These are phyloP conservation scores for Germaria angustata DNA, from an alignment of 2,888 invertebrate genomes.

Conservation along the genomic window DNA sequence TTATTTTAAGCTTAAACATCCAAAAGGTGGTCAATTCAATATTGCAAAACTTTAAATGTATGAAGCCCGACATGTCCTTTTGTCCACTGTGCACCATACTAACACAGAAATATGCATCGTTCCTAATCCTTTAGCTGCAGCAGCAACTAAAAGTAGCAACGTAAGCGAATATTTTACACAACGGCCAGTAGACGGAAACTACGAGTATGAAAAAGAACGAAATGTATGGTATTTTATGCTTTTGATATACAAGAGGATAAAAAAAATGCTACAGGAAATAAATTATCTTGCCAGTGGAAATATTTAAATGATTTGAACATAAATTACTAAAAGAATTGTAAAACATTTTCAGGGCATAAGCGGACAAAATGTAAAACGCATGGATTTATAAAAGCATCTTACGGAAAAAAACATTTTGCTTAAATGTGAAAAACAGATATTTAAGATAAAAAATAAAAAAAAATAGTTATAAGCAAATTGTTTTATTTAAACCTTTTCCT, in stretches of 20 bases:
- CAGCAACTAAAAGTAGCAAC: constrained; percentile 51
- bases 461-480: not conserved
- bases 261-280: constrained; percentile 56
- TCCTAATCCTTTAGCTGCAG: constrained; percentile 31
- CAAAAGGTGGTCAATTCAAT: too few species aligned
- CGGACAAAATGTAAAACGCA: constrained; percentile 38
- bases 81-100: not conserved
- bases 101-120: constrained; percentile 4
- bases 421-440: not conserved
- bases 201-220: constrained; percentile 15
- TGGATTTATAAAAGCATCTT: constrained; percentile 17
- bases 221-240: constrained; percentile 47
- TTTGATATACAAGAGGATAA: constrained; percentile 5
- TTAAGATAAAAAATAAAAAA: not conserved
- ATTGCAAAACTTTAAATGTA: too few species aligned
- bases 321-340: constrained; percentile 62
- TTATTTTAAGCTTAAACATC: too few species aligned
- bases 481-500: not conserved
- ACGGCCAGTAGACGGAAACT: constrained; percentile 31
- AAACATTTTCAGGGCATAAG: constrained; percentile 53
- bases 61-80: too few species aligned
- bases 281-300: constrained; percentile 62
- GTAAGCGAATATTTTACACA: constrained; percentile 50
- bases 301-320: constrained; percentile 66
- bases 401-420: not conserved